Base-by-base conservation (phyloP, 2,113 vertebrate genomes). In the Chitala chitala region DNA sequence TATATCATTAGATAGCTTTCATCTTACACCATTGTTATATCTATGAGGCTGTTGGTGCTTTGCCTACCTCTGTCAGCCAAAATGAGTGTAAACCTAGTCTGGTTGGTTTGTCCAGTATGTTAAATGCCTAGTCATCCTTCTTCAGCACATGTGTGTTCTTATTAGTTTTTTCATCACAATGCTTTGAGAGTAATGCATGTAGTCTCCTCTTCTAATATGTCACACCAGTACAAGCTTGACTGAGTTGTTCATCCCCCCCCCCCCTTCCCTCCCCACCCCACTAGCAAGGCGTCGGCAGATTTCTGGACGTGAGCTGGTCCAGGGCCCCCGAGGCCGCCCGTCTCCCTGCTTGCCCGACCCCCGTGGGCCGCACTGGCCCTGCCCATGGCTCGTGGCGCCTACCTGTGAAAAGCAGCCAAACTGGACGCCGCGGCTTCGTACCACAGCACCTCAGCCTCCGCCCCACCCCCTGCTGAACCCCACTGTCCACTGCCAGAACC, bases 361-460 rank as follows among this genome's bases (percentile, higher is more conserved):
- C 79, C 75, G 74, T 83, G 82, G 85, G 82, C 73, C 76, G 79
- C 74, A 77, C 86, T 80, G 84, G 88, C 83, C 46, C 85, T 85
- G 77, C 86, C 81, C 81, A 97, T 97, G 96, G 96, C 93, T 90
- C 81, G 86, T 86, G 86, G 89, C 78, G 87, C 84, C 78, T 86
- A 83, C 81, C 88, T 51, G 86, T 98, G 93, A 96, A 93, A 64
- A 92, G 90, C 90, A 86, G 95, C 89, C 96, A 99, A 98, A 93
- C 96, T 99, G 96, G 96, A 95, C 94, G 81, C 92, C 93, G 85
- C 89, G 86, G 87, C 85, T 90, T 89, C 85, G 88, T 89, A 84
- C 87, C 86, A 90, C 88, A 84, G 86, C 84, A 85, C 90, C 91
- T 87, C 75, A 84, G 92, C 93, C 90, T 82, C 83, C 79, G 9